These are phyloP conservation scores for Luperina nickerlii DNA, from an alignment of 2,888 invertebrate species.

Conservation along the genomic window DNA sequence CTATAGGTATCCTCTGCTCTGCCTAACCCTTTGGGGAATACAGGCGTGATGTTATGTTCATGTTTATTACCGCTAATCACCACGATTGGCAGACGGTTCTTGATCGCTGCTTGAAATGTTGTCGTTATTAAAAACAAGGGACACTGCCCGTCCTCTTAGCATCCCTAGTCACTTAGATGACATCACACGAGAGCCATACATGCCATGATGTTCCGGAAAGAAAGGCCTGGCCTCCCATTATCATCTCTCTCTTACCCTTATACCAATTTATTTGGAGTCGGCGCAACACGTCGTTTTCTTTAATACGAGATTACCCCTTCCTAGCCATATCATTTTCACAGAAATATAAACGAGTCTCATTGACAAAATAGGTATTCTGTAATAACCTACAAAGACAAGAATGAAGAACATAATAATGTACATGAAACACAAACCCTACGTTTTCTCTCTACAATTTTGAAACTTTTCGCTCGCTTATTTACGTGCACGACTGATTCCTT, in stretches of 20 bases:
- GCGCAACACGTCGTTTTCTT: neutral
- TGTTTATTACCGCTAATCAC: neutral
- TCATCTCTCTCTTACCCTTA: neutral
- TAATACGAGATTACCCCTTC: too few relatives aligned
- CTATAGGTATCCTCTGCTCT: neutral
- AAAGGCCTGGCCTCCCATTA: neutral
- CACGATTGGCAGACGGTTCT: neutral
- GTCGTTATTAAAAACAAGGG: neutral
- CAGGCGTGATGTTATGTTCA: neutral
- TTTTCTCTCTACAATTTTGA: slow-evolving; percentile 17
- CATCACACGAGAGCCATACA: neutral
- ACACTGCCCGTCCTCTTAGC: neutral
- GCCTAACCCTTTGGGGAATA: neutral
- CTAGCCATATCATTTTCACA: neutral
- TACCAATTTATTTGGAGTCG: neutral
- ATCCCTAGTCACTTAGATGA: neutral
- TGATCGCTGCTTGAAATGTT: neutral
- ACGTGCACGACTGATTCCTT: slow-evolving; percentile 44
- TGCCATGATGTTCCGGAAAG: neutral
- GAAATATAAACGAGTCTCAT: neutral
- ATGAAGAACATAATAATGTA: slow-evolving; percentile 1
- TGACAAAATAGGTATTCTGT: neutral
- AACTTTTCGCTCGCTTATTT: slow-evolving; percentile 30
- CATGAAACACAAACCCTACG: slow-evolving; percentile 16
- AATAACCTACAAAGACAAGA: neutral